Base-by-base conservation (phyloP, 2,888 invertebrate species). In the Tetrapedia diversipes region DNA sequence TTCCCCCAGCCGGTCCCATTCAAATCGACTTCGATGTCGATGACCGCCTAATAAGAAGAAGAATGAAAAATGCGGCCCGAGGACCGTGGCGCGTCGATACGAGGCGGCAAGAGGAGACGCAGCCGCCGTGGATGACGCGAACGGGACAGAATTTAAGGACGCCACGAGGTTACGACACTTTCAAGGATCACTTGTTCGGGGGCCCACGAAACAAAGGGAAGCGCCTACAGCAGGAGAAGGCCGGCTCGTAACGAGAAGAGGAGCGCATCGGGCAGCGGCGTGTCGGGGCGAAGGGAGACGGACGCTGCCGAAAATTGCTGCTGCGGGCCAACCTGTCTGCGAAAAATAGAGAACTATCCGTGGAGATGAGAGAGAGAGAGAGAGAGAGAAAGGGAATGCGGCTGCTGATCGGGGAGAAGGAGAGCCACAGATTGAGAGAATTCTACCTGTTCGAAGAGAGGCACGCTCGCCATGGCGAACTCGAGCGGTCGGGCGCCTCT, bases 271-370 rank as follows among this genome's bases (percentile, higher is more conserved):
- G 39, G 41, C 37, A n/a, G 43, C 22, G 53, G 27, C 16, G 45
- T 27, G 27, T 22, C 53, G 41, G 16, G 63, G 22, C 14, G 41
- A 47, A 77, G 29, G 59, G 53, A 76, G 74, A 80, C 60, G 37
- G 70, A 60, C 54, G 56, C 34, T 27, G 60, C 65, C 81, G 82
- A 86, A 86, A 86, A 87, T 86, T 86, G 83, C 84, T 74, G 81
- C 79, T 77, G 79, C 79, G 65, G 77, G 73, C 70, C 76, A 78
- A 76, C 81, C 81, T 73, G 85, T 85, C 81, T 85, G 85, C 85
- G 79, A 79, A 82, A 83, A 83, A 84, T 80, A 84, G 76, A 84
- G 76, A 75, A 84, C 54, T 49, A 24, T 8, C 60, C 41, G 34
- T 19, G 45, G 14, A 8, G 37, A 39, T n/a, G 22, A n/a, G 14